phyloP scores from a whole-genome alignment of 1,140 invertebrate genomes.

The Copidosoma floridanum region DNA sequence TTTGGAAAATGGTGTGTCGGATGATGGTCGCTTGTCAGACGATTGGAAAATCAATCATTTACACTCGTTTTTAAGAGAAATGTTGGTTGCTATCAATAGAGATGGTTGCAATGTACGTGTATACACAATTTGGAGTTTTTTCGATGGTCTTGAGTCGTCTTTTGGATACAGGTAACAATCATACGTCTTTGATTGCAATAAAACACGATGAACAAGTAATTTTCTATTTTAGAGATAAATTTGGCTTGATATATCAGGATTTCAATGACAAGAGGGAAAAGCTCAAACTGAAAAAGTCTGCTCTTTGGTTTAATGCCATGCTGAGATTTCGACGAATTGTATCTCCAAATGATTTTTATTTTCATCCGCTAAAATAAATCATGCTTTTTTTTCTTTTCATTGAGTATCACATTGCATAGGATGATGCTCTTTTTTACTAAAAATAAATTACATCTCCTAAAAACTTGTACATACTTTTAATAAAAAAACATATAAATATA shows the following conservation, averaged over 20 bases:
- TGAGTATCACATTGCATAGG: too few relatives aligned
- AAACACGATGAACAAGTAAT: background rate
- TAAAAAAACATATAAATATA: too few relatives aligned
- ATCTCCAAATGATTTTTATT: too few relatives aligned
- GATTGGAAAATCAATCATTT: slow-evolving; percentile 51
- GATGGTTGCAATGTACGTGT: slow-evolving; percentile 65
- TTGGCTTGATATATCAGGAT: background rate
- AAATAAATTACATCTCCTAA: too few relatives aligned
- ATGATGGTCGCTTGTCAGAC: slow-evolving; percentile 24
- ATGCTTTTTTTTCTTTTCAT: too few relatives aligned
- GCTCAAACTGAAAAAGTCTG: background rate
- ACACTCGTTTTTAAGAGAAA: slow-evolving; percentile 63
- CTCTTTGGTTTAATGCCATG: background rate
- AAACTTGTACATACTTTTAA: too few relatives aligned
- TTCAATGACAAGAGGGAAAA: background rate
- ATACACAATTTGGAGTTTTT: slow-evolving; percentile 72
- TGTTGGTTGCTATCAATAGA: slow-evolving; percentile 65
- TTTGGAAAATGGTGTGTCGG: slow-evolving; percentile 69
- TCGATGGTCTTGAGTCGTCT: slow-evolving; percentile 81
- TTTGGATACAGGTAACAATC: slow-evolving; percentile 62
- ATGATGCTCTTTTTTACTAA: too few relatives aligned
- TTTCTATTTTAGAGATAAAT: background rate
- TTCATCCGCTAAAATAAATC: too few relatives aligned
- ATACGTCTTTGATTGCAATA: background rate
- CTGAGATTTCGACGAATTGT: too few relatives aligned